Base-by-base conservation (phyloP, 2,888 invertebrate species). In the Eupithecia subumbrata region DNA sequence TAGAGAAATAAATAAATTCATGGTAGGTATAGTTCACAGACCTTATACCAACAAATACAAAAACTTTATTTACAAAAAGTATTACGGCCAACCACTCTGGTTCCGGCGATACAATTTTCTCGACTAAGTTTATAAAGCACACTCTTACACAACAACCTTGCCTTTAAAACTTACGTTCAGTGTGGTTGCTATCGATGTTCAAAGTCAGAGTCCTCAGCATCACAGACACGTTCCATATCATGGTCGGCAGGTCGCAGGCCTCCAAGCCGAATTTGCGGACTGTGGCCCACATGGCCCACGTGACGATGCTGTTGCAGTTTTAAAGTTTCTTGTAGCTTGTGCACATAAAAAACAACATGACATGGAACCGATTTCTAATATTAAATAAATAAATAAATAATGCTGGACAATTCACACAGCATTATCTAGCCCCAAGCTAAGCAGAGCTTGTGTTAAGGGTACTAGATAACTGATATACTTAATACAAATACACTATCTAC, bases 211-310 rank as follows among this genome's bases (percentile, higher is more conserved):
- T 43, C 43, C 68, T 43, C 43, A 68, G 14, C 68, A 68, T 43
- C 43, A 43, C 22, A 0, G 43, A n/a, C 18, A 68, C 22, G 34
- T 60, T 60, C 18, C 5, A 14, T 34, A 45, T 56, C 66, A 70
- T 69, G 25, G 66, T 45, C 22, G 60, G 43, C 40, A 69, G 69
- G 52, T 43, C 43, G 43, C 43, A 68, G 43, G 22, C 14, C 7
- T 68, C 43, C 43, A 43, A 18, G n/a, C 68, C 40, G 5, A 68
- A 68, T 22, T 14, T 2, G 22, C 43, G 22, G 22, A 68, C 16
- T 11, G 22, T 16, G 22, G 11, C 25, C 68, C 40, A 68, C 68
- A 68, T 68, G 18, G 12, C 40, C 34, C 64, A 34, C 8, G 30
- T 18, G 14, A 9, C 25, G 64, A 34, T 22, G n/a, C 52, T 56